Evolutionary conservation across 2,113 vertebrate genomes (phyloP).

Genomic region (Callorhinus ursinus): DNA sequence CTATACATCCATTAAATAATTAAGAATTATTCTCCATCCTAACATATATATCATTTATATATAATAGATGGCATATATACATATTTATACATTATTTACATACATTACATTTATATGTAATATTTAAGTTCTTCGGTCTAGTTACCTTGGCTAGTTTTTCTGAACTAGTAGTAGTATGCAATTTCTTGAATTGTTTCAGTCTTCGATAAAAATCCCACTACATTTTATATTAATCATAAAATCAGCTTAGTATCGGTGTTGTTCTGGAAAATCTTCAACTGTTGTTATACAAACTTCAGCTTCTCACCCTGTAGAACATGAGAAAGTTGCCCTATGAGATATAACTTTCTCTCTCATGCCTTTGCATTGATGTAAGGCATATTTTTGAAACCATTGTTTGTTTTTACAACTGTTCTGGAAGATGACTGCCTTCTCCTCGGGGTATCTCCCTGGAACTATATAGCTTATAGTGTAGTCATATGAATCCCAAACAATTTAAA

Average conservation of each 20-base stretch:
- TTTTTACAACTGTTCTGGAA: background rate
- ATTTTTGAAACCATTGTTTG: background rate
- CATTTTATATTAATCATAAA: background rate
- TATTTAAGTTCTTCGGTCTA: background rate
- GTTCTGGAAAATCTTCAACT: background rate
- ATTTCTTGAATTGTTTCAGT: background rate
- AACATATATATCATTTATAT: background rate
- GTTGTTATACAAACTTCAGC: background rate
- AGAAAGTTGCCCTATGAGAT: background rate
- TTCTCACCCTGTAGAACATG: background rate
- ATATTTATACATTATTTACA: background rate
- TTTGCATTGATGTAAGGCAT: background rate
- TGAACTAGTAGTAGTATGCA: background rate
- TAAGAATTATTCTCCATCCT: background rate
- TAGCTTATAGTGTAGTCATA: background rate
- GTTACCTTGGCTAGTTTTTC: background rate
- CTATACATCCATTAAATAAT: background rate
- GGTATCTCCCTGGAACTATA: background rate
- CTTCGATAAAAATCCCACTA: background rate
- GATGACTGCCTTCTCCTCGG: background rate
- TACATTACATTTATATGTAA: background rate
- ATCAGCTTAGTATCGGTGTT: background rate
- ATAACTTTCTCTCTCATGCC: background rate
- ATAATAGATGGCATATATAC: background rate
- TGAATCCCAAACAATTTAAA: background rate